Conservation (phyloP, 1,140 invertebrate species). For the Solenopsis invicta region DNA sequence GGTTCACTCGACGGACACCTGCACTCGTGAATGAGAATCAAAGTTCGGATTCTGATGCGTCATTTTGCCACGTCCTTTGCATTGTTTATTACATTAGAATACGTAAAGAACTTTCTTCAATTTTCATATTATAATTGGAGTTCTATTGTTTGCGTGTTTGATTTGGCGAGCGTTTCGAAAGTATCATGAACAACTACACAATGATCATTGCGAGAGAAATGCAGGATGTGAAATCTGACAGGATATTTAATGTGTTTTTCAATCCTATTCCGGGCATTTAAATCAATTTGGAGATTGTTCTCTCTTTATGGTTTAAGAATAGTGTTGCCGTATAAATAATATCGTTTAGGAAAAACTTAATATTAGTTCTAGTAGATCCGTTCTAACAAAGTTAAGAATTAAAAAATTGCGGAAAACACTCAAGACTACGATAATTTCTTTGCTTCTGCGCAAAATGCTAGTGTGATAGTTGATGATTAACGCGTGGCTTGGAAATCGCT, state of each 20-base stretch:
- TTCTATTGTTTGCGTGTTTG: not conserved
- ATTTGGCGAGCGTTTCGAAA: not conserved
- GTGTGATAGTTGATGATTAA: not conserved
- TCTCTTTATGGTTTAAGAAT: not conserved
- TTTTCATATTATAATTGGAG: slow-evolving; percentile 2
- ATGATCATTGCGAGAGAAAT: slow-evolving; percentile 3
- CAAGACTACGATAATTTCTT: not conserved
- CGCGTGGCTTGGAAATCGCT: not conserved
- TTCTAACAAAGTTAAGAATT: not conserved
- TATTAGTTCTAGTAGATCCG: not conserved
- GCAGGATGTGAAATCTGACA: not conserved
- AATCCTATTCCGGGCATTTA: not conserved
- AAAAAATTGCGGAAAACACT: not conserved
- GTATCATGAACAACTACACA: not conserved
- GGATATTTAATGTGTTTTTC: not conserved
- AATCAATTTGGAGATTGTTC: not conserved
- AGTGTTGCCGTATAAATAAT: not conserved
- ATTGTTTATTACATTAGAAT: not conserved
- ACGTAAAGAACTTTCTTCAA: not conserved
- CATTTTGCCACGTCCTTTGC: not conserved
- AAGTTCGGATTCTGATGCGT: slow-evolving; percentile 51
- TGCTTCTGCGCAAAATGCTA: not conserved
- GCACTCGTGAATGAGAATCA: slow-evolving; percentile 66
- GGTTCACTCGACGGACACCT: not conserved
- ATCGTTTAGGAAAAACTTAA: not conserved